Conservation (phyloP, 2,113 vertebrate species). For the Apteryx owenii region DNA sequence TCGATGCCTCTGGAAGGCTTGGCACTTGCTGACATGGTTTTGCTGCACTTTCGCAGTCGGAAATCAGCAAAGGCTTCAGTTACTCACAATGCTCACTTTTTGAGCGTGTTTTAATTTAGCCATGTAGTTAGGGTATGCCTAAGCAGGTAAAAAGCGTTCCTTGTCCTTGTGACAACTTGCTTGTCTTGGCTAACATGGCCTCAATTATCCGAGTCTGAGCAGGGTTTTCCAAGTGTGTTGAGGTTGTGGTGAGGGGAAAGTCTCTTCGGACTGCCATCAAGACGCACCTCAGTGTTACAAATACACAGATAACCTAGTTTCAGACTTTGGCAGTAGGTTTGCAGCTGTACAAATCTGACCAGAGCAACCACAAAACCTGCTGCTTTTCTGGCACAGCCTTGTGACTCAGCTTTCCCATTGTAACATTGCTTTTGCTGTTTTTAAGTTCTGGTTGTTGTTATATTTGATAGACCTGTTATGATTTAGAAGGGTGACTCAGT, state of each 20-base stretch:
- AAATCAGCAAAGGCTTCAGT: slow-evolving; percentile 10
- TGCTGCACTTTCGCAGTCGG: neutral
- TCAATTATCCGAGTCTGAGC: neutral
- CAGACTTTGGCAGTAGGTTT: neutral
- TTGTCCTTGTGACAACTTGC: neutral
- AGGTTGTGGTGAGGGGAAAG: neutral
- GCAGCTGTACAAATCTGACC: neutral
- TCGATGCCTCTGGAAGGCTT: neutral
- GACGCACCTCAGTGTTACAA: neutral
- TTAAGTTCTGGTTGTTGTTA: neutral
- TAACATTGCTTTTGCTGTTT: neutral
- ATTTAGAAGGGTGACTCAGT: neutral
- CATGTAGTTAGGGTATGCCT: slow-evolving; percentile 21
- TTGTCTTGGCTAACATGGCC: neutral
- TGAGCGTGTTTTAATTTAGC: slow-evolving; percentile 31
- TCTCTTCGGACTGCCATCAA: neutral
- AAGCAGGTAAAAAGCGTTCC: neutral
- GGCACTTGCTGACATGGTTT: neutral
- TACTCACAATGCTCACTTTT: slow-evolving; percentile 20
- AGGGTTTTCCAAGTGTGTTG: neutral
- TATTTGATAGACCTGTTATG: neutral
- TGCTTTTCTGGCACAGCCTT: neutral
- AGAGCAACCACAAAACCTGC: neutral
- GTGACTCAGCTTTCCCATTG: neutral
- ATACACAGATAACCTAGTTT: neutral